Evolutionary conservation across 2,888 invertebrate species (phyloP).

Genomic region (Lochmaea capreae): DNA sequence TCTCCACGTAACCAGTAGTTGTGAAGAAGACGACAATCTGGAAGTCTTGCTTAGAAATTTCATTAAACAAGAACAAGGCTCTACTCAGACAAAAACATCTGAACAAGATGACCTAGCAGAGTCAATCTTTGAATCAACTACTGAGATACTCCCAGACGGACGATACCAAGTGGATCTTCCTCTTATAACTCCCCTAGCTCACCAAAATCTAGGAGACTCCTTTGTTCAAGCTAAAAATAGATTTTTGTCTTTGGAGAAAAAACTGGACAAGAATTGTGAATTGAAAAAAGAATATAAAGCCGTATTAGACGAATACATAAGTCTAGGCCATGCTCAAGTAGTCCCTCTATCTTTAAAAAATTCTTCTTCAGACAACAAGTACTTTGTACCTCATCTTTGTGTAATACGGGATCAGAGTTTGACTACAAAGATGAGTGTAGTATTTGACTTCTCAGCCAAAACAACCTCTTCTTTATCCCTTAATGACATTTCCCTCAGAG

Average conservation of each 20-base stretch:
- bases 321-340: neutral
- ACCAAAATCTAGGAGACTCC: too few relatives aligned
- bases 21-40: too few relatives aligned
- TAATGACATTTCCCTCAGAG: slow-evolving; percentile 28
- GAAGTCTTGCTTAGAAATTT: neutral
- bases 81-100: neutral
- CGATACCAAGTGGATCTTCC: neutral
- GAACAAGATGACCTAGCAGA: neutral
- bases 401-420: neutral
- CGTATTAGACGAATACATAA: too few relatives aligned
- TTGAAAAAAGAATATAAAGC: too few relatives aligned
- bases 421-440: slow-evolving; percentile 37
- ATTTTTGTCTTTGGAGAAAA: too few relatives aligned
- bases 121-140: neutral
- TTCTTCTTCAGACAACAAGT: neutral
- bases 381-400: neutral
- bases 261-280: too few relatives aligned
- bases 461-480: slow-evolving; percentile 18
- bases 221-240: too few relatives aligned
- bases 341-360: neutral
- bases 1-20: neutral
- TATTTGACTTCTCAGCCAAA: slow-evolving; percentile 33
- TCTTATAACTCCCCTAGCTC: neutral
- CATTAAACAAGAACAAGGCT: neutral
- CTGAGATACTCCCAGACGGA: neutral